Conservation (phyloP, 2,797 vertebrate genomes). For the Arnoldichthys spilopterus region DNA sequence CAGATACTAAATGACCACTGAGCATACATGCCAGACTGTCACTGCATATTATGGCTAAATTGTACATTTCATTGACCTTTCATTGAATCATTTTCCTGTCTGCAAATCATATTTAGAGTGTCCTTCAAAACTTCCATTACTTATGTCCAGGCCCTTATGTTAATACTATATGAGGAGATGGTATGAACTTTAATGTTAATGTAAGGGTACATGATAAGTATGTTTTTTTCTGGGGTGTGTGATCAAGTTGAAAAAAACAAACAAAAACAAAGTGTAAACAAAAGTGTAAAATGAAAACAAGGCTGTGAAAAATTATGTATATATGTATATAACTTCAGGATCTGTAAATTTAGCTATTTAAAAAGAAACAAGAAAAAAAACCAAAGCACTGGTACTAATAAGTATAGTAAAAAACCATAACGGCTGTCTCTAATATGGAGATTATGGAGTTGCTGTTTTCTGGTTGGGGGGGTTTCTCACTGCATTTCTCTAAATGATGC, state of each 20-base stretch:
- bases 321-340: too few relatives aligned
- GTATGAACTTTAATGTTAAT: neutral
- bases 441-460: too few relatives aligned
- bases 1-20: constrained; percentile 12
- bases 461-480: too few relatives aligned
- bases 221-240: too few relatives aligned
- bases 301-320: too few relatives aligned
- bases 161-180: neutral
- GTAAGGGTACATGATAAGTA: neutral
- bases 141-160: neutral
- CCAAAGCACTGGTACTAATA: too few relatives aligned
- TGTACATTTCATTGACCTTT: constrained; percentile 5
- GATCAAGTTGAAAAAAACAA: neutral
- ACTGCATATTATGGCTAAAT: constrained; percentile 16
- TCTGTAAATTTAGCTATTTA: too few relatives aligned
- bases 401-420: too few relatives aligned
- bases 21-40: constrained; percentile 6
- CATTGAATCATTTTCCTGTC: neutral
- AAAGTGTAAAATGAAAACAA: too few relatives aligned
- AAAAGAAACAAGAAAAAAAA: too few relatives aligned
- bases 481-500: too few relatives aligned
- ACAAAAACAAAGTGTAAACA: neutral
- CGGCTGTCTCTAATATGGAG: too few relatives aligned
- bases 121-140: neutral
- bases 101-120: constrained; percentile 7